These are phyloP conservation scores for Macrosoma leucophasiata DNA, from an alignment of 2,888 invertebrate genomes.

Conservation along the genomic window DNA sequence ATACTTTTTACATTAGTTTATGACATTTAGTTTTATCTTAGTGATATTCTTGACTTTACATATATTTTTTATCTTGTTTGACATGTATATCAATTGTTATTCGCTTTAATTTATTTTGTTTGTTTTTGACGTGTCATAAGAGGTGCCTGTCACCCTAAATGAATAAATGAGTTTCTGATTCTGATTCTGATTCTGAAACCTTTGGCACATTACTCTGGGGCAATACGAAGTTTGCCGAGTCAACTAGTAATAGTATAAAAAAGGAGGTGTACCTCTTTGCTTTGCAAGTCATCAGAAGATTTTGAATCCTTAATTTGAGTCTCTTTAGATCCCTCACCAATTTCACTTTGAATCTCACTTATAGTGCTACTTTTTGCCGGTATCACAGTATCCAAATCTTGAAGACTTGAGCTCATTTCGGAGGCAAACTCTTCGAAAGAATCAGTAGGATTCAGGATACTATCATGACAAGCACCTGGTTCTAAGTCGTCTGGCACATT, in stretches of 20 bases:
- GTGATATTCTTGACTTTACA: too few species aligned
- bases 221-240: too few species aligned
- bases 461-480: constrained; percentile 73
- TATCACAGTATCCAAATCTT: constrained; percentile 70
- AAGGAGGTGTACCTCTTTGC: constrained; percentile 44
- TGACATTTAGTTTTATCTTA: too few species aligned
- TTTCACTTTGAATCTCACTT: constrained; percentile 75
- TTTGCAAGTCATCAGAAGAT: constrained; percentile 56
- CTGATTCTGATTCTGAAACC: too few species aligned
- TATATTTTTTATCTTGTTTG: too few species aligned
- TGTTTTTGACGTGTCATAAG: too few species aligned
- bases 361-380: constrained; percentile 74
- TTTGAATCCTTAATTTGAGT: constrained; percentile 46
- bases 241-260: constrained; percentile 9
- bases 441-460: constrained; percentile 82
- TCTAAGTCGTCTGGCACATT: constrained; percentile 48
- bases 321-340: constrained; percentile 49
- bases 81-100: too few species aligned
- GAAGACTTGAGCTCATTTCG: constrained; percentile 79
- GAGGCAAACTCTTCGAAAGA: constrained; percentile 81
- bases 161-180: too few species aligned
- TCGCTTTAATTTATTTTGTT: too few species aligned
- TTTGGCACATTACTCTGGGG: too few species aligned
- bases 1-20: too few species aligned
- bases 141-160: too few species aligned